Base-by-base conservation (phyloP, 2,888 invertebrate species). In the Dione vanillae region DNA sequence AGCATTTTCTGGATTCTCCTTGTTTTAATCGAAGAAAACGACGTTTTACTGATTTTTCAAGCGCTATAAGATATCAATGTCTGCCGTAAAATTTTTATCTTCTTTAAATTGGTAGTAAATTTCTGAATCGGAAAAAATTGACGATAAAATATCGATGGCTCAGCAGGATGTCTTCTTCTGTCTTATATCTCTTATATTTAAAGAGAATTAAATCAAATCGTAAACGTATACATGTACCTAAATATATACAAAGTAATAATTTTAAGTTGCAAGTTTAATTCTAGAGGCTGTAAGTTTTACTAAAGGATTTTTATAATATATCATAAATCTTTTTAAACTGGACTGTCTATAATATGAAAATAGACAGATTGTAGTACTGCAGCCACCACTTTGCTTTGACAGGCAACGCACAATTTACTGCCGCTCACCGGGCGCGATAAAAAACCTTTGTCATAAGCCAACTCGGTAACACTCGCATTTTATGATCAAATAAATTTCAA, bases 401-500 rank as follows among this genome's bases (percentile, higher is more conserved):
- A 90, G 85, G 83, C 88, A 85, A 90, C 90, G 88, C 84, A 87
- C 85, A 90, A 91, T 92, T 92, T 92, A 92, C 87, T 89, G 85
- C 81, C 86, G 85, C 82, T 85, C 88, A 87, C 88, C 84, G 86
- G 80, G 80, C 80, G 74, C 89, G 89, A 90, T 90, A 91, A 91
- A 92, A 86, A 87, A 83, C 89, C 86, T 90, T 91, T 90, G 91
- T 91, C 89, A 90, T 88, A 86, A 83, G 83, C 86, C 84, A 86
- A 82, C 84, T 83, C 83, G 84, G 86, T 83, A 88, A 88, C 90
- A 88, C 91, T 85, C 83, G 77, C 80, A 81, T 85, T 92, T 93
- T 93, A 93, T 87, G 92, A 92, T 81, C 89, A 86, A 91, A 93
- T 93, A 93, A 92, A 92, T 93, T 92, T 90, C 85, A 83, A 91